These are phyloP conservation scores for Leucophora obtusa DNA, from an alignment of 2,888 invertebrate genomes.

Conservation along the genomic window DNA sequence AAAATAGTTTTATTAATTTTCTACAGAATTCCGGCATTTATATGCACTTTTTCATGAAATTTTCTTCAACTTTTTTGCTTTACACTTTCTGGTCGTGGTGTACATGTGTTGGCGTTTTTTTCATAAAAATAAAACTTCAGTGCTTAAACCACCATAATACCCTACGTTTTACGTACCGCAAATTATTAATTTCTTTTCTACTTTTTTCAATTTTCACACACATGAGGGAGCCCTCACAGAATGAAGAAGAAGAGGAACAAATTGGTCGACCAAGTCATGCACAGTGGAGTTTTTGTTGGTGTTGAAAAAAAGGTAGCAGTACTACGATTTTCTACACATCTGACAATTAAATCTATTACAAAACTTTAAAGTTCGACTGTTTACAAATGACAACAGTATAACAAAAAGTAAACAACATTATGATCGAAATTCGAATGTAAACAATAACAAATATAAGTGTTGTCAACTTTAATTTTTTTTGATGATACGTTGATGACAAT, in stretches of 20 bases:
- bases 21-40: constrained; percentile 14
- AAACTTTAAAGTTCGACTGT: constrained; percentile 50
- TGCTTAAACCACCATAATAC: constrained; percentile 42
- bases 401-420: constrained; percentile 16
- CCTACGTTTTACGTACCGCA: constrained; percentile 50
- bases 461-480: background rate
- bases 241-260: constrained; percentile 34
- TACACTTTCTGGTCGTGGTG: constrained; percentile 33
- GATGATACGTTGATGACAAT: too few species aligned
- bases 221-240: constrained; percentile 39
- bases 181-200: constrained; percentile 29
- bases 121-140: constrained; percentile 25
- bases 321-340: constrained; percentile 55
- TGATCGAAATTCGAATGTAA: constrained; percentile 5
- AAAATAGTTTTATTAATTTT: constrained; percentile 2
- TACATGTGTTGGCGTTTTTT: constrained; percentile 60
- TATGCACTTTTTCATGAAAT: constrained; percentile 6
- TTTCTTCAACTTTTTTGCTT: constrained; percentile 23
- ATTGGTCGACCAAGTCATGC: constrained; percentile 47
- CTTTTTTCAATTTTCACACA: constrained; percentile 25
- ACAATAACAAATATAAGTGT: background rate
- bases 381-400: constrained; percentile 36
- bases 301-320: constrained; percentile 50
- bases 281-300: constrained; percentile 58
- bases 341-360: constrained; percentile 60